Conservation (phyloP, 1,140 invertebrate species). For the Lepidotrigona ventralis region DNA sequence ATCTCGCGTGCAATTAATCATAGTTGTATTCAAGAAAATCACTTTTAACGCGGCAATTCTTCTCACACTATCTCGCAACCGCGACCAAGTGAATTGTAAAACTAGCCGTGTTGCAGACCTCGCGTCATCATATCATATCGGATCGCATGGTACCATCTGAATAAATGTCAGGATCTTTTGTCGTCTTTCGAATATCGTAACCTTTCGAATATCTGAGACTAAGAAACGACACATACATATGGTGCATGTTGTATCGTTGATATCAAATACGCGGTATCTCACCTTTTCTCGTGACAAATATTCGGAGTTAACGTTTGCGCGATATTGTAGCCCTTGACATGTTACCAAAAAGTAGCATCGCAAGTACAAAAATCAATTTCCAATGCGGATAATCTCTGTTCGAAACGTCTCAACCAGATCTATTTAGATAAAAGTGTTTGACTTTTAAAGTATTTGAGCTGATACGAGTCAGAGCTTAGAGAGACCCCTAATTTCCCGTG, state of each 20-base stretch:
- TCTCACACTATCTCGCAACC: not conserved
- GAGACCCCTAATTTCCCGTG: constrained; percentile 8
- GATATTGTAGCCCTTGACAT: not conserved
- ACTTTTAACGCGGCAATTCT: not conserved
- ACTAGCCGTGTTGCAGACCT: not conserved
- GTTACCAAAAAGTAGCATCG: too few relatives aligned
- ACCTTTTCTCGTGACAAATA: constrained; percentile 39
- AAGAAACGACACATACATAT: constrained; percentile 66
- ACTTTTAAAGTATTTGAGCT: not conserved
- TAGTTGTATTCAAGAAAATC: not conserved
- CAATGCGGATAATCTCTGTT: not conserved
- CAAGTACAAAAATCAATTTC: not conserved
- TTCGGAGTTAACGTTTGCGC: constrained; percentile 21
- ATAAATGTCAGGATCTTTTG: constrained; percentile 55
- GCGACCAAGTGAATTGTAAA: not conserved
- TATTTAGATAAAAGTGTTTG: not conserved
- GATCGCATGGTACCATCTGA: not conserved
- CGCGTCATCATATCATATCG: not conserved
- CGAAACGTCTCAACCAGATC: not conserved
- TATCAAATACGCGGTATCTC: constrained; percentile 69
- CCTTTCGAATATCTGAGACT: constrained; percentile 65
- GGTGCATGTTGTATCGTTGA: constrained; percentile 53
- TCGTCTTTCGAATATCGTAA: constrained; percentile 43
- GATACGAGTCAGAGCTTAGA: not conserved
- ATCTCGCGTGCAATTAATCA: constrained; percentile 12